Base-by-base conservation (phyloP, 2,888 invertebrate species). In the Dyspetes luteomarginatus region DNA sequence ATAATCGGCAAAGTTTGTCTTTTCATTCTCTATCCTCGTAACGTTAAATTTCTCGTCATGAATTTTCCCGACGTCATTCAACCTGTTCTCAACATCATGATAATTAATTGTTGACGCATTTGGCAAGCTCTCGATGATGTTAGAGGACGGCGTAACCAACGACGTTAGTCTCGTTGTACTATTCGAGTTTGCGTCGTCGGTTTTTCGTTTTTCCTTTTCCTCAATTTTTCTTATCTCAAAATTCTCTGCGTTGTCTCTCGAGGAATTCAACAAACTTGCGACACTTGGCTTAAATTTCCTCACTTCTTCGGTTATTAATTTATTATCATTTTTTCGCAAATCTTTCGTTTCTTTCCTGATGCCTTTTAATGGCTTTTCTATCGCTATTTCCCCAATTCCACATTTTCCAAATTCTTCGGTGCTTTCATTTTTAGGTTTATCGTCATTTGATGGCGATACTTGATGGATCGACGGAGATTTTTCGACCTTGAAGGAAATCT, bases 51-150 rank as follows among this genome's bases (percentile, higher is more conserved):
- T 30, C 17, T 15, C 55, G 17, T 30, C 26, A 3, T 58, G n/a
- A 36, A 36, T 55, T 55, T 76, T 67, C 36, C 50, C 36, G 17
- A 50, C 17, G n/a, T 19, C 56, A 17, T 58, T 65, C 24, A 28
- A n/a, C 2, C 45, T n/a, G n/a, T 65, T 22, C 58, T 58, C 41
- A 15, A 19, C 60, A 60, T 67, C 60, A 28, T 22, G 43, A 19
- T 36, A 26, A 87, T 86, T 88, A 86, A 88, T 88, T 87, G 86
- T 87, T 86, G 87, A 83, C 83, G 82, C 80, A 85, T 87, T 89
- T 88, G 89, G 88, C 89, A 89, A 78, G 56, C 64, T 73, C 60
- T 74, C 75, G 67, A 56, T 58, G 22, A 26, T 2, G 55, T 68
- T 74, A 36, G 67, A 60, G 9, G 2, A 43, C 48, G 65, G 43